Evolutionary conservation across 2,888 invertebrate species (phyloP), one percentile per base, ranked within the genome.

Genomic region (Copidosoma aretas): DNA sequence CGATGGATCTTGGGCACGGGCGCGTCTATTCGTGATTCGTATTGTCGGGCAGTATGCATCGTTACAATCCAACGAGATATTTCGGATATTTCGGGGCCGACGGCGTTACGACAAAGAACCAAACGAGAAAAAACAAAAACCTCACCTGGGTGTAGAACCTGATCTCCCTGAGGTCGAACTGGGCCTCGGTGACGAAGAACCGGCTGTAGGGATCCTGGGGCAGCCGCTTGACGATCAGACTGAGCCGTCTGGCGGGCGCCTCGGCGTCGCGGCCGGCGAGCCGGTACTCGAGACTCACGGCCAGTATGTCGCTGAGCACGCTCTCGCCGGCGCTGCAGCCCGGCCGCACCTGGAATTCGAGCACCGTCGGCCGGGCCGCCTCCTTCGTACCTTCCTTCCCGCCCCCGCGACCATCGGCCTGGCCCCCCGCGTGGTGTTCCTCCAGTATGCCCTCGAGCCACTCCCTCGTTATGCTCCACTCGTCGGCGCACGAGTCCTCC

Each of bases 81-180:
- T n/a, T n/a, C n/a, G n/a, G n/a, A n/a, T n/a, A n/a, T n/a, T n/a
- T n/a, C n/a, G n/a, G n/a, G n/a, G n/a, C n/a, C n/a, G n/a, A n/a
- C n/a, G n/a, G n/a, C n/a, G n/a, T n/a, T n/a, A n/a, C n/a, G n/a
- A n/a, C n/a, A n/a, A n/a, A n/a, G n/a, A n/a, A n/a, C n/a, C n/a
- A n/a, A n/a, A n/a, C n/a, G n/a, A n/a, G n/a, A n/a, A n/a, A n/a
- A n/a, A n/a, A n/a, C n/a, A n/a, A n/a, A n/a, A n/a, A n/a, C n/a
- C 25, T 15, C 77, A 92, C 89, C 86, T 92, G 90, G 0, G 92
- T 93, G 81, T 93, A 93, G 84, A 93, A 93, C 74, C 91, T 88
- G 77, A 93, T 93, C 84, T 93, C 93, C 70, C 93, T 86, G 8
- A 92, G 88, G 82, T 93, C 93, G 80, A 93, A 93, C 81, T 93